Conservation (phyloP, 1,140 invertebrate genomes). For the roundworm (Caenorhabditis elegans) region DNA sequence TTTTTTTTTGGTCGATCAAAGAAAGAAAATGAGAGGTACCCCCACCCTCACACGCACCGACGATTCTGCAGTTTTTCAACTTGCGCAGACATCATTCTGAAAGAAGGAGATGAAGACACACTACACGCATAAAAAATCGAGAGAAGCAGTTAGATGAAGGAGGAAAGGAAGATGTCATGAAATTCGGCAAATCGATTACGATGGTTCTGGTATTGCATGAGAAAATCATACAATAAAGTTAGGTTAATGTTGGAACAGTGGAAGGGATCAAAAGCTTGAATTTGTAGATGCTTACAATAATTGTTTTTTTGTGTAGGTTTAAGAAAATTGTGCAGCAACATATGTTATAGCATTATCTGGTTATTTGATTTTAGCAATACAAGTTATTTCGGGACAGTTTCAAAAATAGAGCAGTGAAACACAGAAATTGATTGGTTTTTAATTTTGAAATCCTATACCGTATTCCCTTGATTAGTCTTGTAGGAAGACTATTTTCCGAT, state of each 20-base stretch:
- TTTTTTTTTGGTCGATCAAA: constrained; percentile 18
- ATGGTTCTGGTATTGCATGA: not conserved
- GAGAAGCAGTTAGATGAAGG: not conserved
- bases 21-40: constrained; percentile 11
- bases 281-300: no score
- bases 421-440: no score
- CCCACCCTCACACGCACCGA: constrained; percentile 23
- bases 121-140: not conserved
- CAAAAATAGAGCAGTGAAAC: no score
- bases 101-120: constrained; percentile 7
- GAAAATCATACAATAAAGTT: not conserved
- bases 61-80: constrained; percentile 25
- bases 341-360: no score
- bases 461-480: no score
- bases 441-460: no score
- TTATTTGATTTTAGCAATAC: no score
- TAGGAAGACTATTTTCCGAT: no score
- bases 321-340: no score
- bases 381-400: no score
- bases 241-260: not conserved
- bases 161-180: not conserved
- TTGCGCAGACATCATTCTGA: constrained; percentile 27
- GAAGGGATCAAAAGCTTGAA: not conserved
- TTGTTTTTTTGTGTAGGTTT: no score
- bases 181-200: not conserved